Evolutionary conservation across 2,888 invertebrate species (phyloP), one percentile per base, ranked within the genome.

Genomic region (Megalurothrips usitatus): DNA sequence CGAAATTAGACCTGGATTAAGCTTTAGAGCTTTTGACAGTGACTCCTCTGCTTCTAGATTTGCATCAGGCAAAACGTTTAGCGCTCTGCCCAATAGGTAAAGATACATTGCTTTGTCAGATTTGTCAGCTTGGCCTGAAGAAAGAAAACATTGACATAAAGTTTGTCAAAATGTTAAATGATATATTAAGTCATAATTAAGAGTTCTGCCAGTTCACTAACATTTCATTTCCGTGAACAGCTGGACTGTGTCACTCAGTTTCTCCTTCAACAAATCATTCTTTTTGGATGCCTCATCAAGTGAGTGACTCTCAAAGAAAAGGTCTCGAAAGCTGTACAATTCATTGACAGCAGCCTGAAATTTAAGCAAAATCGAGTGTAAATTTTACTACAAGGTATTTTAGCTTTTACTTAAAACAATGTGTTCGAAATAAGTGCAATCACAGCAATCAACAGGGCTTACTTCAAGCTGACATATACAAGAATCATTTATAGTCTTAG

Each of bases 1-100:
- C 81, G 93, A 93, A 0, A 94, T 91, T 81, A 94, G 87, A 84
- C 92, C 92, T 0, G 95, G 95, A 85, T 95, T 93, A 75, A 96
- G 88, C 86, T 96, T 96, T 0, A 96, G 93, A 6, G 96, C 93
- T 86, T 94, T 94, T 80, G 94, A 93, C 79, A 96, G 88, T 80
- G 91, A 89, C 84, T 93, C 93, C 82, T 93, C 92, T 0, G 94
- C 94, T 84, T 92, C 90, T 23, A 91, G 89, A 84, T 92, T 91
- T 85, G 92, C 94, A 52, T 90, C 89, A 0, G 92, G 89, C 47
- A 90, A 88, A 0, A 94, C 91, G 87, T 96, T 96, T 84, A 94
- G 90, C 34, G 93, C 90, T 84, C 91, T 90, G 0, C 96, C 96
- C 85, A 92, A 92, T 83, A 94, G 87, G 86, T 92, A 94, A 79